A percentile compares a stretch with the other conserved stretches of the same genome.
phyloP scores from a whole-genome alignment of 2,888 invertebrate genomes.

The Eupeodes luniger region DNA sequence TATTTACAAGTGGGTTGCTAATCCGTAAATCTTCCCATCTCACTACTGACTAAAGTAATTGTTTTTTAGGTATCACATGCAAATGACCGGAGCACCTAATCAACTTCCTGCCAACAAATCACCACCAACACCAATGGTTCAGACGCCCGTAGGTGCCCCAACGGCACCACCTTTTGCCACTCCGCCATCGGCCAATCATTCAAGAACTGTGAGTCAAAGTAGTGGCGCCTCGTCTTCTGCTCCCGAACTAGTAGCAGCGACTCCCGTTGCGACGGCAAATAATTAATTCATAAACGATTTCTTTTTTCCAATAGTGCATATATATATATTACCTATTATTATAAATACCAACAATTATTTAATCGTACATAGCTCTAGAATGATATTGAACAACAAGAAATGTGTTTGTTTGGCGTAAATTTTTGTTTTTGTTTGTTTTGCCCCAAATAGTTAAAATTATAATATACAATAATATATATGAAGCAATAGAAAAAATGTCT shows the following conservation, averaged over 20 bases:
- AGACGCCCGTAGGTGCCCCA: constrained; percentile 86
- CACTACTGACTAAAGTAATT: background rate
- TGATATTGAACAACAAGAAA: constrained; percentile 52
- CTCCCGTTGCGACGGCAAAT: constrained; percentile 55
- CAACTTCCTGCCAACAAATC: constrained; percentile 87
- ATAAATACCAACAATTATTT: constrained; percentile 62
- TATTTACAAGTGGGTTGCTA: constrained; percentile 86
- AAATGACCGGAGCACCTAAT: constrained; percentile 86
- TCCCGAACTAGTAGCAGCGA: constrained; percentile 80
- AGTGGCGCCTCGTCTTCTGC: constrained; percentile 82
- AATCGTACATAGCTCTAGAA: constrained; percentile 60
- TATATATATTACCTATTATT: constrained; percentile 34
- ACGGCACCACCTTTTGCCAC: constrained; percentile 82
- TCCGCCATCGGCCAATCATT: constrained; percentile 84
- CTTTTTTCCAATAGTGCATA: constrained; percentile 70
- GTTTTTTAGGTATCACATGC: constrained; percentile 90
- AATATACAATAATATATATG: constrained; percentile 8
- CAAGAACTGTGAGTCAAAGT: constrained; percentile 88
- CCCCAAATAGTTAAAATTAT: constrained; percentile 38
- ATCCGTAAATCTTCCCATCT: too few species aligned
- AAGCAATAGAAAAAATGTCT: constrained; percentile 38
- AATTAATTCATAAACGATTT: constrained; percentile 44
- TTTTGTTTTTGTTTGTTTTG: constrained; percentile 15
- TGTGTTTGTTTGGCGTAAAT: constrained; percentile 54
- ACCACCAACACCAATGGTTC: constrained; percentile 89